Base-by-base conservation (phyloP, 2,113 vertebrate genomes). In the Poeciliopsis turrubarensis region DNA sequence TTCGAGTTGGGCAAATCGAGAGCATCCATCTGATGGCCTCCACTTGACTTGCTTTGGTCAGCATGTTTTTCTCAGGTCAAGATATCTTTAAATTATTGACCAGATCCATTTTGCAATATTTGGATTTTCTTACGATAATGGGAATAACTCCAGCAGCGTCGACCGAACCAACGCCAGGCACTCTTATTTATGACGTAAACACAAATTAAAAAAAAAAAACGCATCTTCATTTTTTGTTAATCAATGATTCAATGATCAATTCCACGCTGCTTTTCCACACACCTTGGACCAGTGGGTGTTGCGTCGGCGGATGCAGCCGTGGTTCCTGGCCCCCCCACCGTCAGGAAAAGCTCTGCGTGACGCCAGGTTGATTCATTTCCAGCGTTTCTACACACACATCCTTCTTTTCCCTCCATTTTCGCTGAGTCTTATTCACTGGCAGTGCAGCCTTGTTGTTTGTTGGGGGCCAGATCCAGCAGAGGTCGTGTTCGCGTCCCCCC, bases 321-420 rank as follows among this genome's bases (percentile, higher is more conserved):
- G 25, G 17, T 2, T 54, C 68, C 31, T 31, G 41, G n/a, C 32
- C 70, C 31, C 87, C 86, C 87, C 37, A 76, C 68, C 39, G 71
- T 67, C 63, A 86, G 73, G 78, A 79, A 79, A 69, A 61, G 39
- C 62, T 63, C 73, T 85, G 84, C n/a, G 47, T 88, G 83, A 89
- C 81, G 70, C 81, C 80, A 80, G 85, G 47, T 25, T 27, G 1
- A 89, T 89, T 73, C 65, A 89, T 92, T 90, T 91, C 89, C 92
- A 72, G 60, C 65, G 66, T 71, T 9, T 80, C 80, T 25, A 77
- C 86, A 82, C 85, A 78, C 75, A 72, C 80, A 80, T 84, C 82
- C 83, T 85, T 73, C 70, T 75, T 87, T 86, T 89, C 80, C 81
- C 71, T 75, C 37, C 29, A 26, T 83, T 86, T 60, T 54, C 37